A percentile compares a stretch with the other conserved stretches of the same genome.
These are phyloP conservation scores for Tenualosa ilisha DNA, from an alignment of 2,797 vertebrate species.

Conservation along the genomic window DNA sequence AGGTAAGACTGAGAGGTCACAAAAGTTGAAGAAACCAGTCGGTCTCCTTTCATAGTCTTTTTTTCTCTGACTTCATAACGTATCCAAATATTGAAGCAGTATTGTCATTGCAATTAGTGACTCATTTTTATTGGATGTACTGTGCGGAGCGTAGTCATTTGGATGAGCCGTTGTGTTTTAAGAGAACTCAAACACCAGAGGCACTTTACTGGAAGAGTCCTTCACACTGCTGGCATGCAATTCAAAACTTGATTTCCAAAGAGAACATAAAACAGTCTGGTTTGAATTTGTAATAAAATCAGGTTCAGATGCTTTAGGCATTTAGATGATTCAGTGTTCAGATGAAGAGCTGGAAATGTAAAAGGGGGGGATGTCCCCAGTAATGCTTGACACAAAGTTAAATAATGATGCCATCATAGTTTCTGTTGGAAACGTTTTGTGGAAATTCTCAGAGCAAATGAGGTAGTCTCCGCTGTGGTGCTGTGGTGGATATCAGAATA, in stretches of 20 bases:
- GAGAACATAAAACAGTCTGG: neutral
- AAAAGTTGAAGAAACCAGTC: neutral
- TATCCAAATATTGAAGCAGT: constrained; percentile 2
- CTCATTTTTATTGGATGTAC: neutral
- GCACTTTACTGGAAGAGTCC: neutral
- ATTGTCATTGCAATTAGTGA: neutral
- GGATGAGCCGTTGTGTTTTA: neutral
- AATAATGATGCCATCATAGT: neutral
- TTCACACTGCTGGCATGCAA: neutral
- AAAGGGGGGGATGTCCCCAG: neutral
- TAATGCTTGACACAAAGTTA: neutral
- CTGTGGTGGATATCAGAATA: neutral
- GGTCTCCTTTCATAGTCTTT: neutral
- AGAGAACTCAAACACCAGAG: neutral
- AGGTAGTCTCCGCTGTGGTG: neutral
- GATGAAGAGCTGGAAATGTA: neutral
- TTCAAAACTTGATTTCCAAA: neutral
- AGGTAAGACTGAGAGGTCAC: neutral
- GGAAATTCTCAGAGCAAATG: neutral
- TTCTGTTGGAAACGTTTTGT: neutral
- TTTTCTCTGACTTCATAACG: neutral
- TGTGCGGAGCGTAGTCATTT: neutral
- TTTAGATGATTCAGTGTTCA: neutral
- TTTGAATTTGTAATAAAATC: constrained; percentile 1
- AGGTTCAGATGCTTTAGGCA: neutral